These are phyloP conservation scores for Prionailurus viverrinus DNA, from an alignment of 2,113 vertebrate genomes.

Conservation along the genomic window DNA sequence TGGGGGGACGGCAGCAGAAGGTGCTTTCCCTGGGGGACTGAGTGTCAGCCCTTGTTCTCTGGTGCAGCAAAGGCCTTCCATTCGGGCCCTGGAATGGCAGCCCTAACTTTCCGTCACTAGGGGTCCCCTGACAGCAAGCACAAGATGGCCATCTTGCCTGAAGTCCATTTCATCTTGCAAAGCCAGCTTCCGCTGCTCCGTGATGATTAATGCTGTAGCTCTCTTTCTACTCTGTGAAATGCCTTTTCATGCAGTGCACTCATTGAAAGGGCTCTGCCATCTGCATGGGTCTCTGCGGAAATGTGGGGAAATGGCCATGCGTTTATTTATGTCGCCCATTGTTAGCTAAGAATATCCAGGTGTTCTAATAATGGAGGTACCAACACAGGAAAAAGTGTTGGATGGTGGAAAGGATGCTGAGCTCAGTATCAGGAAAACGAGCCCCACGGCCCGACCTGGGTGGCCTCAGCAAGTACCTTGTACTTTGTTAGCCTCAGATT, in stretches of 20 bases:
- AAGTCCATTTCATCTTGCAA: neutral
- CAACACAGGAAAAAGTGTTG: constrained; percentile 50
- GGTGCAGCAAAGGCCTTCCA: neutral
- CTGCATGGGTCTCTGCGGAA: constrained; percentile 72
- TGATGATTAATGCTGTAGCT: neutral
- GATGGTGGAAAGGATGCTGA: constrained; percentile 45
- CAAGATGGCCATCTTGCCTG: neutral
- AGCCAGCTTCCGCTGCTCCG: neutral
- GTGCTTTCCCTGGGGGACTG: neutral
- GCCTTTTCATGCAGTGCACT: constrained; percentile 34
- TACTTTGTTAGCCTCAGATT: neutral
- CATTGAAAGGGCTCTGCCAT: constrained; percentile 59
- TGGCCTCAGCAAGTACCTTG: neutral
- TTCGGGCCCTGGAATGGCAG: neutral
- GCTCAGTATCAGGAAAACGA: constrained; percentile 40
- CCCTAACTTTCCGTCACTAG: neutral
- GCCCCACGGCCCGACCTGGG: neutral
- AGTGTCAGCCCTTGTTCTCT: constrained; percentile 46
- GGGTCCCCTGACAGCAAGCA: neutral
- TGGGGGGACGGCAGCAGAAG: neutral
- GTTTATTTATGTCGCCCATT: constrained; percentile 78
- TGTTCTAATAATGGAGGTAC: constrained; percentile 69
- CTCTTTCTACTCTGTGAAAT: neutral
- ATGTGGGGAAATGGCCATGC: constrained; percentile 54
- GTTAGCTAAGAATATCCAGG: constrained; percentile 80